These are phyloP conservation scores for Hydrophis major DNA, from an alignment of 2,797 vertebrate genomes.

Conservation along the genomic window DNA sequence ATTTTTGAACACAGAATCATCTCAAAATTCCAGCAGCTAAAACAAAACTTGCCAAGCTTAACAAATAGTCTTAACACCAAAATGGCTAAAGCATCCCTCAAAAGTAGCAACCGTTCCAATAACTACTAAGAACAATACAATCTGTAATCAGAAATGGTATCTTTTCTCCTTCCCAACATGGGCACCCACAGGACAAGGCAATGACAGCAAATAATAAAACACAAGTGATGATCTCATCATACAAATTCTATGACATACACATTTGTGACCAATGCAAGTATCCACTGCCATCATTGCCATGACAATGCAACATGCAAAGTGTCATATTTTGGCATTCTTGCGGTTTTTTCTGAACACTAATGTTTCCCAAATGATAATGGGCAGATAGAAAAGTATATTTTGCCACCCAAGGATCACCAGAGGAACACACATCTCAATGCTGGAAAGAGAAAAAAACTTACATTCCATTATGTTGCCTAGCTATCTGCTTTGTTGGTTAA, in stretches of 20 bases:
- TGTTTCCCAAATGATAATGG: background rate
- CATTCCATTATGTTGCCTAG: background rate
- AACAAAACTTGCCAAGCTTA: background rate
- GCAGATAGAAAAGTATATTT: background rate
- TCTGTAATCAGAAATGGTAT: background rate
- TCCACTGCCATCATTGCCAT: background rate
- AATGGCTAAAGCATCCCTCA: background rate
- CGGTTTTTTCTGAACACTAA: background rate
- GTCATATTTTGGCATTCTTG: background rate
- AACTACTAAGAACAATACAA: background rate
- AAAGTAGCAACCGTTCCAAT: background rate
- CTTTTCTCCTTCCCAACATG: background rate
- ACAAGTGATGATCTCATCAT: background rate
- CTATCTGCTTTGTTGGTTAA: background rate
- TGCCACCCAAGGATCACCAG: background rate
- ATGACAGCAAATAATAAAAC: background rate
- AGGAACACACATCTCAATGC: background rate
- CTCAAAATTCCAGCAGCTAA: background rate
- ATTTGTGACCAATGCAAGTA: background rate
- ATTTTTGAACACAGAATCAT: background rate
- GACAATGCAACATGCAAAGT: background rate
- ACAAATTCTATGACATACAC: background rate
- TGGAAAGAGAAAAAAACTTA: background rate
- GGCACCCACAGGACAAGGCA: background rate
- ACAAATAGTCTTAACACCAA: background rate